These are phyloP conservation scores for Epinephelus awoara DNA, from an alignment of 2,797 vertebrate species.

Conservation along the genomic window DNA sequence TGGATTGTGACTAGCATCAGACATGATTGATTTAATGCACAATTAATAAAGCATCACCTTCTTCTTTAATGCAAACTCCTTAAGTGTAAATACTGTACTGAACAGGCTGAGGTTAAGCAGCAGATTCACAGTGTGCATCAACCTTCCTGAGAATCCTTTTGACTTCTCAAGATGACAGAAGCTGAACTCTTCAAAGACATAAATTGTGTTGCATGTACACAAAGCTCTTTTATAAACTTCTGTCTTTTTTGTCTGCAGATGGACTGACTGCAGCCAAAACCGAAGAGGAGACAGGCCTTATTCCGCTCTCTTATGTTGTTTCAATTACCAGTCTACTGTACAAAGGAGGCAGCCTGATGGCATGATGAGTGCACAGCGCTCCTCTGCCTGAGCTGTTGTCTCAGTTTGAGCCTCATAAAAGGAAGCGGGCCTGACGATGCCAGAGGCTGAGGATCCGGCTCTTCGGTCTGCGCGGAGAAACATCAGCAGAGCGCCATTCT, in stretches of 20 bases:
- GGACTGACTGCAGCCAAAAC: constrained; percentile 75
- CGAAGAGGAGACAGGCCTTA: constrained; percentile 75
- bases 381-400: constrained; percentile 78
- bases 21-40: constrained; percentile 47
- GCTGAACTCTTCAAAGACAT: constrained; percentile 78
- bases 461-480: constrained; percentile 70
- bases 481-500: constrained; percentile 72
- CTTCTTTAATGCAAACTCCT: background rate
- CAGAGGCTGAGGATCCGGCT: constrained; percentile 82
- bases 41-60: constrained; percentile 34
- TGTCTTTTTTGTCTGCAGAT: constrained; percentile 60
- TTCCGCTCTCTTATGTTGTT: constrained; percentile 77
- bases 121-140: constrained; percentile 1
- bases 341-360: constrained; percentile 82
- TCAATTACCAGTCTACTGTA: constrained; percentile 78
- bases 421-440: constrained; percentile 85
- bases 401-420: constrained; percentile 86
- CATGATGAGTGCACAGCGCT: constrained; percentile 71
- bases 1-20: constrained; percentile 48
- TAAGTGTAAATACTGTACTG: constrained; percentile 22
- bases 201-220: constrained; percentile 68
- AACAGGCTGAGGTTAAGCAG: constrained; percentile 28
- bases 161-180: constrained; percentile 58
- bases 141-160: constrained; percentile 50
- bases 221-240: constrained; percentile 78